phyloP scores from a whole-genome alignment of 2,888 invertebrate species.

The Caprella mutica region DNA sequence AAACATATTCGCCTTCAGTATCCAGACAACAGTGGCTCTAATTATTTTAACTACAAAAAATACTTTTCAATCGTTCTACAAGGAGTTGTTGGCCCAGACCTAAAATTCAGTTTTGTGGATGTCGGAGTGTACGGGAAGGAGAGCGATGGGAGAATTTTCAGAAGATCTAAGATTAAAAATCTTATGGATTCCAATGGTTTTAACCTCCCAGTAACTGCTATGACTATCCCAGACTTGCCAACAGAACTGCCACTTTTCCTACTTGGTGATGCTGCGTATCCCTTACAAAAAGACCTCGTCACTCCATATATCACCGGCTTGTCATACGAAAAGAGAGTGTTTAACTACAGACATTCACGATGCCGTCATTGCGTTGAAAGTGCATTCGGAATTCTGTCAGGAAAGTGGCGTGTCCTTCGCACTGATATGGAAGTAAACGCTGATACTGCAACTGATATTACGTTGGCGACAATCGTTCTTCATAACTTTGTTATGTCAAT shows the following conservation, averaged over 20 bases:
- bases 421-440: slow-evolving; percentile 9
- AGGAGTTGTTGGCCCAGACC: slow-evolving; percentile 3
- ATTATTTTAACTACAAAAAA: slow-evolving; percentile 4
- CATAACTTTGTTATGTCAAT: slow-evolving; percentile 12
- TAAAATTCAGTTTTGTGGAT: slow-evolving; percentile 1
- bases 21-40: slow-evolving; percentile 3
- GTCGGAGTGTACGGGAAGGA: slow-evolving; percentile 6
- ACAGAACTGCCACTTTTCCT: slow-evolving; percentile 1
- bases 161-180: not conserved
- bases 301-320: not conserved
- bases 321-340: not conserved
- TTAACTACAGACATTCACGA: slow-evolving; percentile 1
- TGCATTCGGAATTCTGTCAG: not conserved
- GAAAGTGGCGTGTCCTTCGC: slow-evolving; percentile 11
- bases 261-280: slow-evolving; percentile 3
- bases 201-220: not conserved
- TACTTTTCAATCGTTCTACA: not conserved
- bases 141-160: slow-evolving; percentile 5
- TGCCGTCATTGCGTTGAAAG: slow-evolving; percentile 4
- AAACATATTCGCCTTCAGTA: slow-evolving; percentile 5
- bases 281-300: not conserved
- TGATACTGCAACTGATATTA: not conserved
- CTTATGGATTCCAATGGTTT: not conserved
- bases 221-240: not conserved
- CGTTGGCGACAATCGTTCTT: slow-evolving; percentile 7